Conservation (phyloP, 2,888 invertebrate species). For the Coenonympha arcania region DNA sequence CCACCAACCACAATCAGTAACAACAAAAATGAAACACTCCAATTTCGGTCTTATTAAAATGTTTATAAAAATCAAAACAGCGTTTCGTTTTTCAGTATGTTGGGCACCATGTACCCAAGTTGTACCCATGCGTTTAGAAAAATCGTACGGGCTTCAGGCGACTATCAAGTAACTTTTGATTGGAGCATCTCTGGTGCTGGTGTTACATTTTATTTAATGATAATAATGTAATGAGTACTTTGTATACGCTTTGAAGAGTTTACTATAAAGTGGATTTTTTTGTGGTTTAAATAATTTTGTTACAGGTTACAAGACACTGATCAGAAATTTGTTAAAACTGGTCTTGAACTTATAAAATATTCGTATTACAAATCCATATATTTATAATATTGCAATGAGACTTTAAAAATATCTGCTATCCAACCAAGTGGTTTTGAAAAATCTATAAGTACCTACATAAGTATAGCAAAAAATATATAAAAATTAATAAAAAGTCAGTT, state of each 20-base stretch:
- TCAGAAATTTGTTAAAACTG: too few relatives aligned
- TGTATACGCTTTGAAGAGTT: background rate
- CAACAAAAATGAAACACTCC: background rate
- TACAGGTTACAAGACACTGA: too few relatives aligned
- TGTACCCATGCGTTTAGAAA: slow-evolving; percentile 48
- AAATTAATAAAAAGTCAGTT: too few relatives aligned
- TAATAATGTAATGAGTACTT: slow-evolving; percentile 5
- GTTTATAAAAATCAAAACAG: background rate
- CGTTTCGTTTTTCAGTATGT: background rate
- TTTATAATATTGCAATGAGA: too few relatives aligned
- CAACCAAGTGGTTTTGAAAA: too few relatives aligned
- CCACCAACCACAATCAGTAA: slow-evolving; percentile 28
- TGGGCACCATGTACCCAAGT: slow-evolving; percentile 1
- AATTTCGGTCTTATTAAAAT: background rate
- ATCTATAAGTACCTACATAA: too few relatives aligned
- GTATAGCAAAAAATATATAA: too few relatives aligned
- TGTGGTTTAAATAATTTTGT: too few relatives aligned
- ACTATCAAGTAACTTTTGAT: slow-evolving; percentile 24
- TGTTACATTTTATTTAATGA: slow-evolving; percentile 21
- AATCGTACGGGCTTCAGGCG: slow-evolving; percentile 30
- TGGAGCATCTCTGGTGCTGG: slow-evolving; percentile 18
- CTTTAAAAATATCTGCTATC: too few relatives aligned
- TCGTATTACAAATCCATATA: too few relatives aligned
- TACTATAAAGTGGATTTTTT: too few relatives aligned
- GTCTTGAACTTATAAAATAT: too few relatives aligned